Conservation (phyloP, 1,140 invertebrate species). For the Hirudo medicinalis region DNA sequence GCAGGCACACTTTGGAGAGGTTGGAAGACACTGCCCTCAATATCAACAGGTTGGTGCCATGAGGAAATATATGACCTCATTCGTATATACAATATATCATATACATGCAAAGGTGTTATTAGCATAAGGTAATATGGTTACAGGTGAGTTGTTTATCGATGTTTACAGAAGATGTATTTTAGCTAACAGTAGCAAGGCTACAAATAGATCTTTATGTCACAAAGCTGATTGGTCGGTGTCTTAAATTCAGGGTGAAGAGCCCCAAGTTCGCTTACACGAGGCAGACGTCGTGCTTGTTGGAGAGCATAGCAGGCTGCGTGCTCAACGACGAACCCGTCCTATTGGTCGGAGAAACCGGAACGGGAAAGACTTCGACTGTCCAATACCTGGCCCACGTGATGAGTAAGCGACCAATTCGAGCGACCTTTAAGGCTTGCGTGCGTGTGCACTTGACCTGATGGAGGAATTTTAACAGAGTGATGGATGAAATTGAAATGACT, state of each 20-base stretch:
- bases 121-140: no score
- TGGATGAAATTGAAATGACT: slow-evolving; percentile 9
- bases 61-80: no score
- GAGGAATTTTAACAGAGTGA: background rate
- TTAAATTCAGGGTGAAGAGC: slow-evolving; percentile 9
- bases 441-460: background rate
- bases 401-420: slow-evolving; percentile 25
- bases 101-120: no score
- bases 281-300: slow-evolving; percentile 63
- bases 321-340: slow-evolving; percentile 74
- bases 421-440: background rate
- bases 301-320: slow-evolving; percentile 70
- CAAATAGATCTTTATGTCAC: no score
- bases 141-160: no score
- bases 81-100: no score
- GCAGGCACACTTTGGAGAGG: slow-evolving; percentile 44
- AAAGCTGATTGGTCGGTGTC: background rate
- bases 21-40: no score
- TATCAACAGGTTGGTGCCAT: no score
- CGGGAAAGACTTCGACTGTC: slow-evolving; percentile 91
- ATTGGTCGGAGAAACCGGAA: slow-evolving; percentile 93
- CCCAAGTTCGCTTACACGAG: slow-evolving; percentile 38
- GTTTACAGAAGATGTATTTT: no score
- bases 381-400: slow-evolving; percentile 72
- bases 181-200: no score